A percentile compares a stretch with the other conserved stretches of the same genome.
These are phyloP conservation scores for Palloptera scutellata DNA, from an alignment of 2,888 invertebrate species.

Conservation along the genomic window DNA sequence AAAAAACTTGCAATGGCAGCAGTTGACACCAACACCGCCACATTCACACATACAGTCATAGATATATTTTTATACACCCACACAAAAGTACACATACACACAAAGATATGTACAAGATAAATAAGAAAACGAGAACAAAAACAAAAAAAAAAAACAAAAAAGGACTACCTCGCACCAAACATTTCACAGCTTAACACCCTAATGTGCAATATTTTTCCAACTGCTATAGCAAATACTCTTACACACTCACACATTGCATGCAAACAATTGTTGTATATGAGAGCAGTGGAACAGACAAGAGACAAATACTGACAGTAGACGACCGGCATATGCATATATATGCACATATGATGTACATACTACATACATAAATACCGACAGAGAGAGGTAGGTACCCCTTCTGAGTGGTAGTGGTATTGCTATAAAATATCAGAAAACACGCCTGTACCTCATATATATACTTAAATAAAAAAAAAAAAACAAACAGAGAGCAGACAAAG, in stretches of 20 bases:
- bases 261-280: conserved; percentile 1
- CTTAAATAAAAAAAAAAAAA: conserved; percentile 13
- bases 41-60: conserved; percentile 8
- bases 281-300: conserved; percentile 36
- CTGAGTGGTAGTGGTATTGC: too few relatives aligned
- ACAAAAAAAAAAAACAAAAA: conserved; percentile 14
- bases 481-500: too few relatives aligned
- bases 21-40: conserved; percentile 32
- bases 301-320: conserved; percentile 44
- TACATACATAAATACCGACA: not conserved
- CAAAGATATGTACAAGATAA: not conserved
- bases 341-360: too few relatives aligned
- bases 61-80: not conserved
- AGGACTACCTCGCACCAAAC: too few relatives aligned
- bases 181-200: conserved; percentile 62
- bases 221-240: conserved; percentile 36
- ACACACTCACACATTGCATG: not conserved
- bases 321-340: conserved; percentile 7
- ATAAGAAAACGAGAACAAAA: conserved; percentile 32
- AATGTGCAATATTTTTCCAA: conserved; percentile 56
- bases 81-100: conserved; percentile 5
- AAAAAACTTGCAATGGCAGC: not conserved
- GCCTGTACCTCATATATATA: conserved; percentile 20
- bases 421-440: conserved; percentile 30
- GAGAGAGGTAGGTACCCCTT: too few relatives aligned